These are phyloP conservation scores for Todus mexicanus DNA, from an alignment of 2,797 vertebrate species.

Conservation along the genomic window DNA sequence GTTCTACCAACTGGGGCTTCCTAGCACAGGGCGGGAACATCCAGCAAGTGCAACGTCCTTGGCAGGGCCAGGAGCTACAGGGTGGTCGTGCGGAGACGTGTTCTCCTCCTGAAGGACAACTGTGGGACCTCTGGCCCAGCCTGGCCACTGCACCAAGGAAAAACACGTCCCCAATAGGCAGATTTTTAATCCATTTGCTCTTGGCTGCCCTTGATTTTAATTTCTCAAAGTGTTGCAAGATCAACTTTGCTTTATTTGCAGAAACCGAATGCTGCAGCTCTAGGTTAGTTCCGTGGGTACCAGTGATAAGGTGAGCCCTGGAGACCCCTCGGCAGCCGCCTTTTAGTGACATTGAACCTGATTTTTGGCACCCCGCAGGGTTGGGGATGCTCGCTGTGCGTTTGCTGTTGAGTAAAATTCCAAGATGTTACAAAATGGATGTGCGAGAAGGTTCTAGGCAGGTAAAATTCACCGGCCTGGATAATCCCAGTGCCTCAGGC, in stretches of 20 bases:
- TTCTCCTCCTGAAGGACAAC: not conserved
- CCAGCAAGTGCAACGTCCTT: accelerated
- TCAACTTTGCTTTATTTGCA: accelerated
- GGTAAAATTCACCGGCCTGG: not conserved
- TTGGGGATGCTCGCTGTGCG: accelerated
- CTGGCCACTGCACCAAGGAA: accelerated
- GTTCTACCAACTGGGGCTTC: not conserved
- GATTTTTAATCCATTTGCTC: accelerated
- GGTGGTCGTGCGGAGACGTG: accelerated
- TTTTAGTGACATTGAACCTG: not conserved
- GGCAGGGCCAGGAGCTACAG: accelerated
- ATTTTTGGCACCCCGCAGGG: accelerated
- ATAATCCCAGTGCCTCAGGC: not conserved
- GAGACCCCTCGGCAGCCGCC: not conserved
- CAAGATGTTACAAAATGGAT: accelerated
- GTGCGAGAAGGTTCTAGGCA: not conserved
- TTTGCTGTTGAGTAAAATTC: not conserved
- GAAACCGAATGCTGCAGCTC: accelerated
- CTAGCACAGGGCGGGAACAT: accelerated
- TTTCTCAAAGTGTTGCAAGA: not conserved
- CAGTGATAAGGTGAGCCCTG: accelerated
- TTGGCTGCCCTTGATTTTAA: accelerated
- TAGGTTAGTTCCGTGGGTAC: accelerated
- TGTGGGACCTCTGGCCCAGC: not conserved
- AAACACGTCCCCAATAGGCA: accelerated